A percentile compares a stretch with the other conserved stretches of the same genome.
Evolutionary conservation across 2,797 vertebrate genomes (phyloP).

Genomic region (Microcaecilia unicolor): DNA sequence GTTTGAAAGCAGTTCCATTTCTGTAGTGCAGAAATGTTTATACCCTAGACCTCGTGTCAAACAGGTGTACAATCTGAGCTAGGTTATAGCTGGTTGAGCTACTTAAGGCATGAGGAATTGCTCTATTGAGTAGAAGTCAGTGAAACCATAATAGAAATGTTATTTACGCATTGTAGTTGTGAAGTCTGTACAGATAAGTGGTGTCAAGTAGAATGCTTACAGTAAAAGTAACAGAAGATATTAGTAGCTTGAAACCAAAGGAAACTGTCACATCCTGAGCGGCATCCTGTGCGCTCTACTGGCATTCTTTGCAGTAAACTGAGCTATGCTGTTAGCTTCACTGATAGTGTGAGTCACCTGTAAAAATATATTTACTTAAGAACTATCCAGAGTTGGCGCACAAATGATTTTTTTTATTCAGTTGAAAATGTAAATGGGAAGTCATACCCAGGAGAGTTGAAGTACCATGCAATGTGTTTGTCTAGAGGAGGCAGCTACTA

Average conservation of each 20-base stretch:
- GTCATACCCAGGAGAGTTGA: constrained; percentile 47
- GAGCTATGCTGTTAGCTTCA: constrained; percentile 49
- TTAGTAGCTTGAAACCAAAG: constrained; percentile 38
- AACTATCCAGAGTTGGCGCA: constrained; percentile 36
- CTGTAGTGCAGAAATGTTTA: too few relatives aligned
- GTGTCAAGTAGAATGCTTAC: too few relatives aligned
- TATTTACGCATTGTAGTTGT: too few relatives aligned
- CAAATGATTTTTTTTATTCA: constrained; percentile 41
- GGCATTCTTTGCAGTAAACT: constrained; percentile 39
- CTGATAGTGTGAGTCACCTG: constrained; percentile 52
- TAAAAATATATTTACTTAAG: constrained; percentile 53
- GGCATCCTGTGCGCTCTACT: constrained; percentile 50
- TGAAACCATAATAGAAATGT: too few relatives aligned
- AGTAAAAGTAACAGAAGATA: too few relatives aligned
- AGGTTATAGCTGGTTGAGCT: too few relatives aligned
- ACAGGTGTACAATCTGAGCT: too few relatives aligned
- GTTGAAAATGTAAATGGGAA: constrained; percentile 49
- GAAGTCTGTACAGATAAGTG: too few relatives aligned
- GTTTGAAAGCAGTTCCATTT: too few relatives aligned
- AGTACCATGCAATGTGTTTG: constrained; percentile 55
- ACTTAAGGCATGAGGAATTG: too few relatives aligned
- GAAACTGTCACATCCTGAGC: constrained; percentile 58
- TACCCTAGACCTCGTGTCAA: too few relatives aligned
- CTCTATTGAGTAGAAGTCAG: too few relatives aligned
- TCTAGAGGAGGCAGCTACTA: constrained; percentile 47